Base-by-base conservation (phyloP, 2,797 vertebrate species). In the Orientallactaga sibirica region DNA sequence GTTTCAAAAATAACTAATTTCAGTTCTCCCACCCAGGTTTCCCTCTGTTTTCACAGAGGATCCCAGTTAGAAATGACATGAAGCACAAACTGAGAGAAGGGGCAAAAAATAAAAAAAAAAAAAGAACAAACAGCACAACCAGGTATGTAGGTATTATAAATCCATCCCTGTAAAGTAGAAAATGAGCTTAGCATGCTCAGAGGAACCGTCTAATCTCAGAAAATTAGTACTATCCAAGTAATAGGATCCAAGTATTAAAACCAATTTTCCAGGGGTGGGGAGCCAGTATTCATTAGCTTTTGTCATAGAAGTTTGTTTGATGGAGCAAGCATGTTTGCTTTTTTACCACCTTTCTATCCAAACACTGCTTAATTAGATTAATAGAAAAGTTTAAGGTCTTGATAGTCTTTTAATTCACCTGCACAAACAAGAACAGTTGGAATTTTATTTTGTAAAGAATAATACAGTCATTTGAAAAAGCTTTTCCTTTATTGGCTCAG, bases 361-460 rank as follows among this genome's bases (percentile, higher is more conserved):
- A 88, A 93, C 48, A 70, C 77, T 66, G 77, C 84, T 92, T 96
- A 93, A 95, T 97, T 95, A 91, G 87, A 90, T 96, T 96, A 95
- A 94, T 83, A 95, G 93, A 96, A 89, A 90, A 86, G 96, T 93
- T 95, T 91, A 93, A 88, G 33, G 64, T 88, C 82, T 87, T 67
- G 48, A 90, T 94, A 89, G 96, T 86, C 83, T 95, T 95, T 95
- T 58, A 96, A 29, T 89, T 81, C 93, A 68, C 71, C 91, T 94
- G 86, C 37, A 19, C 58, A 77, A 43, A 48, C 71, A 70, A 86
- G 37, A 48, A 96, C 78, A 87, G 79, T 77, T 88, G 74, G 66
- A 96, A 96, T 94, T 96, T 93, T 96, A 73, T 93, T 96, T 93
- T 79, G 33, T 68, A 48, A 86, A 67, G 43, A 96, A 96, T 90